Percentiles rank a stretch among this genome's conserved stretches.
Conservation (phyloP, 2,888 invertebrate genomes). For the Drosophila melanocephala region DNA sequence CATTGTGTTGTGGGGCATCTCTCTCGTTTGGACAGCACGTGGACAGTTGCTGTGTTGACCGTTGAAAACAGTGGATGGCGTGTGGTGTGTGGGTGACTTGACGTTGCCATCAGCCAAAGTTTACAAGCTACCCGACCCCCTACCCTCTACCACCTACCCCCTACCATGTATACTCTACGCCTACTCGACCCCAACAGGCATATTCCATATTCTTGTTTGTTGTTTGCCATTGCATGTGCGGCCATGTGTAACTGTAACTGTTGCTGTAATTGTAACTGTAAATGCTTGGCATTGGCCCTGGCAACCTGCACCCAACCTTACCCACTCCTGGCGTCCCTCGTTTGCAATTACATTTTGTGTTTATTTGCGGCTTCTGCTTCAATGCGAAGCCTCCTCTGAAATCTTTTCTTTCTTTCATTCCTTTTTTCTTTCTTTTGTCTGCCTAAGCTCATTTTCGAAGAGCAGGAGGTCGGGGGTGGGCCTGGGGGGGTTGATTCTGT, state of each 20-base stretch:
- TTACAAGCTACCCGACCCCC: background rate
- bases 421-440: background rate
- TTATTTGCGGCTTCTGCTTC: constrained; percentile 67
- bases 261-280: constrained; percentile 36
- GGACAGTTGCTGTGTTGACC: constrained; percentile 15
- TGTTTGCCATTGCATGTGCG: constrained; percentile 49
- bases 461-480: background rate
- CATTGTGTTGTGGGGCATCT: constrained; percentile 2
- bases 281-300: constrained; percentile 38
- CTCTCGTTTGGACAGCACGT: constrained; percentile 10
- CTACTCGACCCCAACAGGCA: constrained; percentile 1
- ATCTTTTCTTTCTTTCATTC: constrained; percentile 36
- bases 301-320: background rate
- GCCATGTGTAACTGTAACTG: constrained; percentile 46
- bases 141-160: background rate
- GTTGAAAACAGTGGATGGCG: background rate
- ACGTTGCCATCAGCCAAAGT: background rate
- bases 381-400: constrained; percentile 30
- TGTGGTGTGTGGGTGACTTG: background rate
- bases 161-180: background rate
- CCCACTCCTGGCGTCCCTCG: background rate
- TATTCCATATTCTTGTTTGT: constrained; percentile 41
- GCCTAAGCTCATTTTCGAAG: constrained; percentile 44
- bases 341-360: constrained; percentile 72
- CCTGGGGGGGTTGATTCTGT: background rate